Evolutionary conservation across 23 tunicate genomes (phyloP).

Genomic region (Phallusia fumigata): DNA sequence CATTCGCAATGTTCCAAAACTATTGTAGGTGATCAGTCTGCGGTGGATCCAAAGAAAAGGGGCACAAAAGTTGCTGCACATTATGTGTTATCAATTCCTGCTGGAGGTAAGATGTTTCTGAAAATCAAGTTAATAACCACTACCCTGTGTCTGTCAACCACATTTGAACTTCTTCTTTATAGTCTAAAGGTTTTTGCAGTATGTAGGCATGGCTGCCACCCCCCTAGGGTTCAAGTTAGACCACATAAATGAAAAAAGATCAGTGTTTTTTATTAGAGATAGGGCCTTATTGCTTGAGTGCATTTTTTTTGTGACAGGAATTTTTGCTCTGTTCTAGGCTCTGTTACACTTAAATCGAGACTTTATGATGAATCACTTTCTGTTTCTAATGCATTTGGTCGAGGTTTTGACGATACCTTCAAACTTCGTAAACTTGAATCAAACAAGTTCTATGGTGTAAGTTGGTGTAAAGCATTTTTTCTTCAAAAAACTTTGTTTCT

Average conservation of each 20-base stretch:
- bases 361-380: neutral
- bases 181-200: no score
- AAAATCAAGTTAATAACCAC: no score
- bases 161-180: neutral
- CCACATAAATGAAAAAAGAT: no score
- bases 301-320: no score
- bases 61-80: conserved; percentile 91
- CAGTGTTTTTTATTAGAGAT: no score
- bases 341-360: neutral
- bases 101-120: conserved; percentile 57
- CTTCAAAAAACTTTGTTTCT: no score
- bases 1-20: no score
- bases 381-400: neutral
- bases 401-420: neutral
- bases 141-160: no score
- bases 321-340: neutral
- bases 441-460: neutral
- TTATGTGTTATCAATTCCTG: conserved; percentile 60
- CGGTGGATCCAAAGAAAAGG: conserved; percentile 38
- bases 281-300: no score
- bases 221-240: no score
- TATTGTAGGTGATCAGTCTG: conserved; percentile 78
- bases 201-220: no score
- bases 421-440: conserved; percentile 7
- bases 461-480: neutral